These are phyloP conservation scores for Tapirus indicus DNA, from an alignment of 2,797 vertebrate species.

Conservation along the genomic window DNA sequence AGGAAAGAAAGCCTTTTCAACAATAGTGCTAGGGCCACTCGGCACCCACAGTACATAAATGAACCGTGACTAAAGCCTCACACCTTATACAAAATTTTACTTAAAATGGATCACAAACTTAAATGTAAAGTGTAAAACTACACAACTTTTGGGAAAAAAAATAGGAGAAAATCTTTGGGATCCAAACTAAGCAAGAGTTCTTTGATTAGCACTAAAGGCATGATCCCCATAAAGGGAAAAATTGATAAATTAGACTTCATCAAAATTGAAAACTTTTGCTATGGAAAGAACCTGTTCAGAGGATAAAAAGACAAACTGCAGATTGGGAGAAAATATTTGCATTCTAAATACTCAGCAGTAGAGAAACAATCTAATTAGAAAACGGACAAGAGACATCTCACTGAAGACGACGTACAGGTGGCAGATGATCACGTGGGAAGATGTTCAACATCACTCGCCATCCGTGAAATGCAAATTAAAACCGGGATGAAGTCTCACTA, in stretches of 20 bases:
- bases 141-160: background rate
- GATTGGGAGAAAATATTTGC: background rate
- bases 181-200: background rate
- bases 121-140: background rate
- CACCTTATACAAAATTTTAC: background rate
- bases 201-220: background rate
- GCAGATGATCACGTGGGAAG: background rate
- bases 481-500: background rate
- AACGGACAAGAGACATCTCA: background rate
- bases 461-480: background rate
- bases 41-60: background rate
- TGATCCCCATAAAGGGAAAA: background rate
- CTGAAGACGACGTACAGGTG: no score
- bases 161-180: background rate
- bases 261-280: background rate
- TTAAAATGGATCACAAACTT: background rate
- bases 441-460: accelerated
- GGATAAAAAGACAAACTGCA: background rate
- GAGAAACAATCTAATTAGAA: background rate
- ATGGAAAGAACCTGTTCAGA: background rate
- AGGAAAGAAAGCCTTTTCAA: background rate
- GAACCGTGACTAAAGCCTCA: no score
- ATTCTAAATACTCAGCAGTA: background rate
- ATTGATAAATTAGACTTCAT: background rate
- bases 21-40: no score